phyloP scores from a whole-genome alignment of 2,888 invertebrate species.

The Pedicia rivosa region DNA sequence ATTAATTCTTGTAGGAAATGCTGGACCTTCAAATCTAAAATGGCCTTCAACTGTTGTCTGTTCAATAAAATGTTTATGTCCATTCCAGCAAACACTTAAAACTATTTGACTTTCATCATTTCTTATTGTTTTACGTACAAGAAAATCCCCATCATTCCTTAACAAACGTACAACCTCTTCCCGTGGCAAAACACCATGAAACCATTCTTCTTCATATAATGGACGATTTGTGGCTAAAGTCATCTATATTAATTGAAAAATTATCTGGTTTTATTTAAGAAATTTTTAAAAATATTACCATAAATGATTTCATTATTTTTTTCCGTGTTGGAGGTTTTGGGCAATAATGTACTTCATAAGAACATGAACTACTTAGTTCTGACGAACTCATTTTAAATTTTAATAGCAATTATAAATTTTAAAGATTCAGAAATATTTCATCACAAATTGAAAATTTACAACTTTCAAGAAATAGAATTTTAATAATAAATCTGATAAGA shows the following conservation, averaged over 20 bases:
- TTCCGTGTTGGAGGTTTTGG: slow-evolving; percentile 26
- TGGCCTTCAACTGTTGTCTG: slow-evolving; percentile 87
- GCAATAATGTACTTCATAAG: slow-evolving; percentile 17
- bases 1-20: slow-evolving; percentile 87
- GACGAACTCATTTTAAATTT: slow-evolving; percentile 22
- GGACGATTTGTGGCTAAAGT: slow-evolving; percentile 42
- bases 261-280: slow-evolving; percentile 1
- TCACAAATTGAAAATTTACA: no score
- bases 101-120: slow-evolving; percentile 88
- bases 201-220: slow-evolving; percentile 88
- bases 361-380: slow-evolving; percentile 22
- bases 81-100: slow-evolving; percentile 88
- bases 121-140: slow-evolving; percentile 83
- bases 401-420: no score
- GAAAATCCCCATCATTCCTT: slow-evolving; percentile 84
- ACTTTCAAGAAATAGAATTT: no score
- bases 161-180: slow-evolving; percentile 89
- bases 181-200: slow-evolving; percentile 88
- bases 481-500: no score
- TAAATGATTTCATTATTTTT: slow-evolving; percentile 22
- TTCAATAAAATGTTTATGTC: slow-evolving; percentile 93
- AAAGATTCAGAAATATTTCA: no score
- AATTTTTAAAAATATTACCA: slow-evolving; percentile 12
- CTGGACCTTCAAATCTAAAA: slow-evolving; percentile 85
- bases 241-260: slow-evolving; percentile 18